These are phyloP conservation scores for Plutella xylostella DNA, from an alignment of 2,888 invertebrate species.

Conservation along the genomic window DNA sequence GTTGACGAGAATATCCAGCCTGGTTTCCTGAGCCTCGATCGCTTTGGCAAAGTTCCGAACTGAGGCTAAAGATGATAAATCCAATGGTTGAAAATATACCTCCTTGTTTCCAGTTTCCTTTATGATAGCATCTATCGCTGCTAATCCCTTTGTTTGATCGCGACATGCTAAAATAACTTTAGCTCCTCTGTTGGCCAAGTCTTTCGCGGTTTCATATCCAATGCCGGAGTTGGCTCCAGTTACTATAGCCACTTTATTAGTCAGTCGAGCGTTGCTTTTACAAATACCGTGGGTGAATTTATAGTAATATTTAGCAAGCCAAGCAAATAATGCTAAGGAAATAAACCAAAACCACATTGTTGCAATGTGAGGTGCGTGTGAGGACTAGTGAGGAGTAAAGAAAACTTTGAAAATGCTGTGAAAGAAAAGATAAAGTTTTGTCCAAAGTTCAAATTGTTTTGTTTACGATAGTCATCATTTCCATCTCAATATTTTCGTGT, in stretches of 20 bases:
- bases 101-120: conserved; percentile 74
- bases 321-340: too few relatives aligned
- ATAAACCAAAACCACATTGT: conserved; percentile 8
- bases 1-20: conserved; percentile 83
- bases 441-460: too few relatives aligned
- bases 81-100: conserved; percentile 74
- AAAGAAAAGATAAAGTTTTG: too few relatives aligned
- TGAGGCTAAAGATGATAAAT: conserved; percentile 78
- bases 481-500: too few relatives aligned
- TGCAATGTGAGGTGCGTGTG: too few relatives aligned
- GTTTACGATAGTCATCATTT: too few relatives aligned
- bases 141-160: conserved; percentile 32
- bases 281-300: conserved; percentile 24
- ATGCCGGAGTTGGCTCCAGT: conserved; percentile 42
- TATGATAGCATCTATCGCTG: conserved; percentile 69
- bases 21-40: conserved; percentile 74
- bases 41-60: conserved; percentile 82
- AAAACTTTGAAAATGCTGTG: too few relatives aligned
- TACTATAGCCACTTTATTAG: conserved; percentile 36
- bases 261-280: conserved; percentile 23
- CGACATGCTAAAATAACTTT: conserved; percentile 66
- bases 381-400: too few relatives aligned
- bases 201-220: conserved; percentile 37
- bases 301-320: conserved; percentile 11
- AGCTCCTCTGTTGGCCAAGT: conserved; percentile 56